A percentile compares a stretch with the other conserved stretches of the same genome.
These are phyloP conservation scores for Nasonia giraulti DNA, from an alignment of 1,140 invertebrate genomes.

Conservation along the genomic window DNA sequence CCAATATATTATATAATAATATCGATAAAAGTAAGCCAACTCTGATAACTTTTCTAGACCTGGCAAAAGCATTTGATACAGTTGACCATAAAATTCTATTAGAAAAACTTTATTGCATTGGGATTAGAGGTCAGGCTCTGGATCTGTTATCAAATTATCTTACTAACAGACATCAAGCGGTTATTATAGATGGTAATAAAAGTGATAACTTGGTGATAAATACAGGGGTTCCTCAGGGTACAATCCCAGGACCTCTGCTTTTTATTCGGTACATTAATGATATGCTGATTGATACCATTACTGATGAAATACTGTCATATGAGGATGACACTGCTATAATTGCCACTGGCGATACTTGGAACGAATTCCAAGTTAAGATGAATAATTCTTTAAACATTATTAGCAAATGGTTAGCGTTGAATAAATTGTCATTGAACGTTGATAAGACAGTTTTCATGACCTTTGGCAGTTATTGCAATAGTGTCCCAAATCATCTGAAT, in stretches of 20 bases:
- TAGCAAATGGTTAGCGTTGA: too few relatives aligned
- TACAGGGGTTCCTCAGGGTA: neutral
- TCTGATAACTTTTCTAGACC: too few relatives aligned
- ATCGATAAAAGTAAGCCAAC: neutral
- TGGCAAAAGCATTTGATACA: too few relatives aligned
- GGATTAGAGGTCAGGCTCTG: neutral
- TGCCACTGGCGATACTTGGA: too few relatives aligned
- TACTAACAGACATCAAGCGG: neutral
- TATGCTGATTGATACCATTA: too few relatives aligned
- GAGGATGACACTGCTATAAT: too few relatives aligned
- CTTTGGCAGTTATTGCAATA: neutral
- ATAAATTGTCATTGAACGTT: neutral
- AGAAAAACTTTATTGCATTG: neutral
- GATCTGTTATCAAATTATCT: neutral
- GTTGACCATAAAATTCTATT: neutral
- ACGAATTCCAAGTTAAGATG: too few relatives aligned
- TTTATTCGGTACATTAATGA: neutral
- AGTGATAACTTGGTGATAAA: neutral
- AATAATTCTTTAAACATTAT: too few relatives aligned
- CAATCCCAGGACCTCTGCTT: neutral
- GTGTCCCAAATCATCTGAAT: neutral
- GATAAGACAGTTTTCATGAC: neutral
- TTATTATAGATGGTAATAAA: neutral
- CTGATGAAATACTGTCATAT: too few relatives aligned
- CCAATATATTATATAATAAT: neutral